Base-by-base conservation (phyloP, 2,888 invertebrate species). In the Bibio marci region DNA sequence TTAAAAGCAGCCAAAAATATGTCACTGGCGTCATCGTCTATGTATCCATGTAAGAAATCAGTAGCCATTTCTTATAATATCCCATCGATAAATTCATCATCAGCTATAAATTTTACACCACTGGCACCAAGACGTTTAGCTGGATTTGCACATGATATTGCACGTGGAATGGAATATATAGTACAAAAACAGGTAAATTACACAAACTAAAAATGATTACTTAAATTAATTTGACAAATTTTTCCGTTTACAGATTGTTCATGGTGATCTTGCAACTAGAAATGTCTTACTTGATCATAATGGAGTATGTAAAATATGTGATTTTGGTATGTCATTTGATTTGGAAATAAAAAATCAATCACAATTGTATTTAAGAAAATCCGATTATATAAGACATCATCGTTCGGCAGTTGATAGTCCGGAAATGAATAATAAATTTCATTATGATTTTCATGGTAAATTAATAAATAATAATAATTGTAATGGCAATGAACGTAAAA, bases 271-370 rank as follows among this genome's bases (percentile, higher is more conserved):
- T 38, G 86, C 86, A 0, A 82, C 85, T 0, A 70, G 86, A 38
- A 87, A 86, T 58, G 73, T 86, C 14, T 63, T 87, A 12, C 76
- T 87, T 5, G 82, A 81, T 56, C 81, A 83, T 59, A 82, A 83
- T 59, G 85, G 85, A 55, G 69, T 81, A 43, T 85, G 85, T 59
- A 87, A 87, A 66, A 81, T 87, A 45, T 83, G 85, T 3, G 86
- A 86, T 65, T 87, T 86, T 58, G 86, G 86, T 41, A 80, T 86
- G 75, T 85, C 85, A 11, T 68, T 85, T 40, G 73, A 72, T 47
- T 71, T 65, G 57, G 71, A 62, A 42, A 53, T 51, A 15, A 50
- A 53, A 8, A 44, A 43, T 39, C 42, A 53, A 52, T 42, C 49
- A 42, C 46, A 53, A 55, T 54, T 60, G n/a, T 45, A 45, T 1